Evolutionary conservation across 23 tunicate genomes (phyloP).

Genomic region (Trididemnum nubilum): DNA sequence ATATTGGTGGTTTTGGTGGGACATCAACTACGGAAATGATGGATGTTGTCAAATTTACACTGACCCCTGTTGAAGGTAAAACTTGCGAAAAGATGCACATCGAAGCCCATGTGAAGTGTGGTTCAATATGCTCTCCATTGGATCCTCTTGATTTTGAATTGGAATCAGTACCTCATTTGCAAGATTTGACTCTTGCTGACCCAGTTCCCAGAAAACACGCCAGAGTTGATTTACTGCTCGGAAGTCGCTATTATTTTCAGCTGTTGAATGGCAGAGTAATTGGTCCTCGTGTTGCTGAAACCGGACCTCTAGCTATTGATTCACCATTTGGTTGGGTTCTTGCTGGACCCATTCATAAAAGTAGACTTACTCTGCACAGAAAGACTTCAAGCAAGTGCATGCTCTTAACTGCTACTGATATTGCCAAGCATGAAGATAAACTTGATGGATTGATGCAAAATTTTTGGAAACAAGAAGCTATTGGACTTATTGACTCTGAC

Average conservation of each 20-base stretch:
- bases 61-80: not conserved
- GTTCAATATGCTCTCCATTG: not conserved
- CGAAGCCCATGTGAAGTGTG: constrained; percentile 1
- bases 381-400: not conserved
- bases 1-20: constrained; percentile 4
- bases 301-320: not conserved
- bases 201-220: not conserved
- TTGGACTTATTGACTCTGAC: not conserved
- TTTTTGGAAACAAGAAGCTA: not conserved
- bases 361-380: too few species aligned
- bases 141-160: not conserved
- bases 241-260: not conserved
- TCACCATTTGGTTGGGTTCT: constrained; percentile 2
- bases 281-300: not conserved
- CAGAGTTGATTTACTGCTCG: not conserved
- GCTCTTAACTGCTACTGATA: not conserved
- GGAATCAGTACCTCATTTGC: not conserved
- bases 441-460: too few species aligned
- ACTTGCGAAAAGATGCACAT: not conserved
- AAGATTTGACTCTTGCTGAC: not conserved
- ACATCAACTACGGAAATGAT: not conserved
- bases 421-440: too few species aligned
- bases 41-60: not conserved
- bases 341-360: not conserved
- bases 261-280: not conserved